Conservation (phyloP, 2,888 invertebrate species). For the Drosophila peninsularis region DNA sequence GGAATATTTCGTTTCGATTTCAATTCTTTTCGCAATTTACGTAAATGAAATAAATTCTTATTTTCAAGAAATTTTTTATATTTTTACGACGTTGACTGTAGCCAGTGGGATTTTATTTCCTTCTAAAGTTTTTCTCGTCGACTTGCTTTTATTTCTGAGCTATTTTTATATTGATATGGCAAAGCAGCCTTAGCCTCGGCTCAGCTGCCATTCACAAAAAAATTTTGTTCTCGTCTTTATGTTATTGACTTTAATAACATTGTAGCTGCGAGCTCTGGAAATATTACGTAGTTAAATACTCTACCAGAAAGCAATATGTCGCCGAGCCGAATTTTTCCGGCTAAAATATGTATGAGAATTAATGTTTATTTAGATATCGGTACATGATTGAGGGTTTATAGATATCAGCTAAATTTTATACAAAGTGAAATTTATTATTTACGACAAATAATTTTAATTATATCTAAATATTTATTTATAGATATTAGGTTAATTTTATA, state of each 20-base stretch:
- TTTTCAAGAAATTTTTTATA: constrained; percentile 63
- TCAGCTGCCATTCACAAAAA: constrained; percentile 13
- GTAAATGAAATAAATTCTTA: constrained; percentile 22
- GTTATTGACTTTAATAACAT: constrained; percentile 74
- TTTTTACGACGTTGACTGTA: constrained; percentile 66
- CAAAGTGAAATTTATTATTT: no score
- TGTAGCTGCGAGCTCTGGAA: constrained; percentile 67
- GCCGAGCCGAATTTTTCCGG: not conserved
- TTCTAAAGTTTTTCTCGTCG: constrained; percentile 16
- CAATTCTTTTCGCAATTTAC: constrained; percentile 35
- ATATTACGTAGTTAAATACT: constrained; percentile 51
- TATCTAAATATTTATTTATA: no score
- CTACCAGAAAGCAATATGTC: not conserved
- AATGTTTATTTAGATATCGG: no score
- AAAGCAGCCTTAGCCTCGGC: constrained; percentile 27
- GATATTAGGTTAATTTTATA: no score
- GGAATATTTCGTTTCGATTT: constrained; percentile 7
- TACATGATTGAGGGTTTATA: no score
- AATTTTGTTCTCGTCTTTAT: constrained; percentile 53
- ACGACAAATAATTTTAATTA: not conserved
- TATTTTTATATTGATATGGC: constrained; percentile 66
- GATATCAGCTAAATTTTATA: not conserved
- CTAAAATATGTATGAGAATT: no score
- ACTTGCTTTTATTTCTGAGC: constrained; percentile 61
- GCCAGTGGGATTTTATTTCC: constrained; percentile 31